phyloP scores from a whole-genome alignment of 2,113 vertebrate genomes.

The Solenodon paradoxus region DNA sequence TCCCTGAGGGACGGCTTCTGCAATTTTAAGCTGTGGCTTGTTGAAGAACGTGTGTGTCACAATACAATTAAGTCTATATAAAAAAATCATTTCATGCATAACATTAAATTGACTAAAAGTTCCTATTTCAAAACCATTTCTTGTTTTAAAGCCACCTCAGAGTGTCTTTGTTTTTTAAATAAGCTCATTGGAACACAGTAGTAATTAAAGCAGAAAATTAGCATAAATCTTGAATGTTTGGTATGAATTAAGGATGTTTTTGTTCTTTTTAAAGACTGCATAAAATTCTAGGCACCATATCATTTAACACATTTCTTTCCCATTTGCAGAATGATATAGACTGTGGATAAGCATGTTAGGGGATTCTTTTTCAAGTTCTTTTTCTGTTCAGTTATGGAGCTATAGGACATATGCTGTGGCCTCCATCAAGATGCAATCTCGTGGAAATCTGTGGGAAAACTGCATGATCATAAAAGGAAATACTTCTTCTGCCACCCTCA shows the following conservation, averaged over 20 bases:
- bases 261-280: constrained; percentile 62
- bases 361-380: constrained; percentile 28
- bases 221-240: constrained; percentile 68
- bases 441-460: neutral
- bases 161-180: constrained; percentile 65
- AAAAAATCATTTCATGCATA: constrained; percentile 64
- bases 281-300: constrained; percentile 60
- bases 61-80: constrained; percentile 72
- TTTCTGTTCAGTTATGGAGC: constrained; percentile 1
- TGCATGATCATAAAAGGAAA: neutral
- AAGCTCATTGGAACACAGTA: constrained; percentile 66
- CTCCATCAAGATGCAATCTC: neutral
- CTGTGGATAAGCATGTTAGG: constrained; percentile 33
- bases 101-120: constrained; percentile 70
- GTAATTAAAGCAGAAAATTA: constrained; percentile 70
- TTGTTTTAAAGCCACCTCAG: constrained; percentile 62
- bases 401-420: neutral
- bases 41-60: constrained; percentile 69
- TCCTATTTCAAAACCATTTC: constrained; percentile 64
- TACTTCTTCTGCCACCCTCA: neutral
- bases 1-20: constrained; percentile 74
- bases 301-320: constrained; percentile 53
- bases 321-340: constrained; percentile 41
- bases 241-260: constrained; percentile 66
- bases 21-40: constrained; percentile 74